Conservation (phyloP, 2,888 invertebrate genomes). For the Hirtodrosophila confusa region DNA sequence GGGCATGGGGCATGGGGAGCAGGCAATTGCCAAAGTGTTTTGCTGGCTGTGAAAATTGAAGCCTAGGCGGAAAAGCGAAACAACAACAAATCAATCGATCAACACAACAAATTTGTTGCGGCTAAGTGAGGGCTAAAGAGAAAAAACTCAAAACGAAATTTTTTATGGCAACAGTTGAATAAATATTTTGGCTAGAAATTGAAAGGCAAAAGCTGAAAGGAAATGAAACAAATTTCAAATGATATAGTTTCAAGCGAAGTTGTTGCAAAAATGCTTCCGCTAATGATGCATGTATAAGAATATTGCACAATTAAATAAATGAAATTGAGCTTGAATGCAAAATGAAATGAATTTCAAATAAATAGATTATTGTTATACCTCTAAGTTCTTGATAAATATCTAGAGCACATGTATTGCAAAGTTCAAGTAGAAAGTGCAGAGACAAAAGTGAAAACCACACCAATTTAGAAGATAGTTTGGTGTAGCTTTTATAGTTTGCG, state of each 20-base stretch:
- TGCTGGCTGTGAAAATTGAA: constrained; percentile 53
- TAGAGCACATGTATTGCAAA: no score
- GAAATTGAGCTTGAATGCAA: no score
- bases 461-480: no score
- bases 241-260: no score
- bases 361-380: no score
- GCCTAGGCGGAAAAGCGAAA: constrained; percentile 47
- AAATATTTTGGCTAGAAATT: constrained; percentile 32
- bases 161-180: constrained; percentile 33
- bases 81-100: constrained; percentile 59
- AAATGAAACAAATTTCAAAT: background rate
- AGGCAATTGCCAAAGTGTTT: constrained; percentile 50
- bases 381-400: no score
- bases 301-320: no score
- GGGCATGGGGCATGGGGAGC: constrained; percentile 12
- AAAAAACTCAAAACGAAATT: constrained; percentile 31
- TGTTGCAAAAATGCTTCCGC: no score
- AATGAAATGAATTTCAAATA: no score
- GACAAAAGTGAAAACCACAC: no score
- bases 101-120: constrained; percentile 32
- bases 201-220: background rate
- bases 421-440: no score
- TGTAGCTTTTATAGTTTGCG: background rate
- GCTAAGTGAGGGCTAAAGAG: constrained; percentile 12
- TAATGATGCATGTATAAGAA: no score